Base-by-base conservation (phyloP, 2,797 vertebrate species). In the Dendrocincla fuliginosa region DNA sequence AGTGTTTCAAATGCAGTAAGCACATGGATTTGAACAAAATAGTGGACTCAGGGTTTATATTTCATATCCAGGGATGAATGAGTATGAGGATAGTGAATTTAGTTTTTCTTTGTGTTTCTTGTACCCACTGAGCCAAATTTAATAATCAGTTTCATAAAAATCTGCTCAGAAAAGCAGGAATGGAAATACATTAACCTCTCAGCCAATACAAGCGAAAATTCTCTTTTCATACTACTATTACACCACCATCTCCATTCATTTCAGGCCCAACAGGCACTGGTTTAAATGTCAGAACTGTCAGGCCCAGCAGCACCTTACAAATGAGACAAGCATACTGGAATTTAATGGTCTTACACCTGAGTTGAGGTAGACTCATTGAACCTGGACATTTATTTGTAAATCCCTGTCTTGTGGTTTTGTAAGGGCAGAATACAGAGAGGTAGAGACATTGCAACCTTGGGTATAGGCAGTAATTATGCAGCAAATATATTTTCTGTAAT, bases 71-170 rank as follows among this genome's bases (percentile, higher is more conserved):
- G 20, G 47, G 39, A 49, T 79, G 12, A 89, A 87, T 59, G 68
- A 84, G n/a, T 59, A 47, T 80, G 42, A 50, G 15, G 56, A 50
- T 59, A 74, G 30, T 37, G 39, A 56, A 63, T 84, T 86, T 47
- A 75, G 28, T 50, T 82, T 79, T 61, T 19, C n/a, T 74, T 71
- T 76, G 20, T 65, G 24, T 84, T 85, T 90, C 78, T 92, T 68
- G 37, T 9, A 30, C 20, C n/a, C 22, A 35, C 49, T 60, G 30
- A 80, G 25, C 49, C 42, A 80, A 75, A n/a, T 77, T 97, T 61
- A 55, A 86, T 79, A 84, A 44, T 49, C 49, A 56, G 20, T 81
- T 84, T 93, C 78, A 92, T 75, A 67, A 91, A 95, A 96, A 86
- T 86, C 33, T 60, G 19, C 67, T 88, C 46, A 52, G 46, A 50